Base-by-base conservation (phyloP, 2,113 vertebrate genomes). In the Ameiurus melas region DNA sequence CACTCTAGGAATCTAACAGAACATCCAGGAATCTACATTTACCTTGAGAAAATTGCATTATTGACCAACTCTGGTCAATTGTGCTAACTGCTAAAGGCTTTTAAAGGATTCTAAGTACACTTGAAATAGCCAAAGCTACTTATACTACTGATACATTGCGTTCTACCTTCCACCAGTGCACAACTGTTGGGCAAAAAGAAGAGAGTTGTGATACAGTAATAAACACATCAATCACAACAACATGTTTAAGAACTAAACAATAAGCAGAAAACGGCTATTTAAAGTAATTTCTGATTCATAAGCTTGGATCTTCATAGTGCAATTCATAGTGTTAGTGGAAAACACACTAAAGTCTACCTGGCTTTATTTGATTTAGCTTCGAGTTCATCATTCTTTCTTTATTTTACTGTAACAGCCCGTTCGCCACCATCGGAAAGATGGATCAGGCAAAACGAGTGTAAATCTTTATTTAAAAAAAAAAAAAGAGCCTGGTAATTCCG, bases 401-500 rank as follows among this genome's bases (percentile, higher is more conserved):
- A 77, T 22, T 57, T 53, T 43, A 13, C 62, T 39, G 60, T 73
- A 78, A 68, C 33, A 60, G 47, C 17, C 27, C 7, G 47, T 81
- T 81, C 43, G 16, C 36, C 14, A 43, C 4, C 33, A 64, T 19
- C 36, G 16, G 8, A 62, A 55, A 81, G 62, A 58, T 16, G 47
- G 16, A 71, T 85, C 73, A 60, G 13, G 8, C 10, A 30, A 47
- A 85, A 85, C 64, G 64, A 81, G 57, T 57, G 77, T 43, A 68
- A 51, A 84, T 73, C 64, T 84, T 85, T 39, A 70, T 83, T 70
- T 89, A 68, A 82, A 33, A 70, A 75, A 75, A 68, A 68, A n/a
- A 47, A 90, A 86, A 91, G 55, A 83, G 64, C 14, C 82, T 68
- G 88, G 81, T 88, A 86, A 89, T 89, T 90, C 85, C 85, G 80